Conservation (phyloP, 2,113 vertebrate species). For the Lanius ludovicianus region DNA sequence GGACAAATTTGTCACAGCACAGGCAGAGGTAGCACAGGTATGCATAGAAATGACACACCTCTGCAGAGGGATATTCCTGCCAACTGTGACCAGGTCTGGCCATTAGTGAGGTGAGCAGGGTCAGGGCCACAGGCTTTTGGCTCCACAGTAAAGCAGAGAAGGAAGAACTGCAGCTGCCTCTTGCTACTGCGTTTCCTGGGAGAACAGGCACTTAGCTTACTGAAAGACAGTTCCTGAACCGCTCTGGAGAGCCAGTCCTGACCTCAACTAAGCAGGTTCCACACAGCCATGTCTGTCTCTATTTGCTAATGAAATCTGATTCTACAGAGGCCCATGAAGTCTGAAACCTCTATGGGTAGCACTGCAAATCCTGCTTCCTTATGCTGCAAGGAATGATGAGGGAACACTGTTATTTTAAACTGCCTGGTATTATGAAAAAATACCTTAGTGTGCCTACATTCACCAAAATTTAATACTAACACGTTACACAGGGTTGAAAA, state of each 20-base stretch:
- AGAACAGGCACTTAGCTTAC: neutral
- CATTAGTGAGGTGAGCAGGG: neutral
- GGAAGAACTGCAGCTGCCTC: neutral
- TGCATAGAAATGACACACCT: neutral
- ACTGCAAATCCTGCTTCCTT: neutral
- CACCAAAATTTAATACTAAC: neutral
- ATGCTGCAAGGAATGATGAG: neutral
- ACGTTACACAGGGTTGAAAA: neutral
- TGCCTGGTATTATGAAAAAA: neutral
- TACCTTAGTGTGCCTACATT: neutral
- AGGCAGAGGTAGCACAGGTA: neutral
- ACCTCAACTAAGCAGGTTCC: neutral
- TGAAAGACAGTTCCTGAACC: neutral
- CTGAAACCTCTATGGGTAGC: neutral
- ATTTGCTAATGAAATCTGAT: neutral
- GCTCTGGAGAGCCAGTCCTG: neutral
- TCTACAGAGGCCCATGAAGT: neutral
- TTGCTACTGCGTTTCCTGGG: neutral
- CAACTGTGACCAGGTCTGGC: neutral
- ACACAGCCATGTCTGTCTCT: neutral
- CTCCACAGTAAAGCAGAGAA: neutral
- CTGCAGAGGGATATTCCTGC: neutral
- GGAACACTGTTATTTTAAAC: neutral
- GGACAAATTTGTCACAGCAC: neutral
- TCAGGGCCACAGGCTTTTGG: neutral